Base-by-base conservation (phyloP, 1,140 invertebrate genomes). In the Nephila pilipes region DNA sequence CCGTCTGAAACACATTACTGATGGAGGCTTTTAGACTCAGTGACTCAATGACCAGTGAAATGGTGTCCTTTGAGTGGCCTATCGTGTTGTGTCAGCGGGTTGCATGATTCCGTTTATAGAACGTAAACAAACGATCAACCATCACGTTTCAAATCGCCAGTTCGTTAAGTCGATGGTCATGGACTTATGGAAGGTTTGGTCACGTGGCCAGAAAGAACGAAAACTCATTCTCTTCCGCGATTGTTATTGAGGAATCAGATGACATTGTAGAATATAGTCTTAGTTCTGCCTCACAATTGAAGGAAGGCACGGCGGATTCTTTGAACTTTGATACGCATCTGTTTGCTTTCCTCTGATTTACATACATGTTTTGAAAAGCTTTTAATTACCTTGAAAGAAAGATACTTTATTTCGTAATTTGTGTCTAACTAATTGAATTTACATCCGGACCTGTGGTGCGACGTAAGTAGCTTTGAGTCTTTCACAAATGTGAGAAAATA, bases 31-130 rank as follows among this genome's bases (percentile, higher is more conserved):
- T 36, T 29, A 75, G 69, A 75, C 25, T 38, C 32, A 16, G 18
- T 14, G 29, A 6, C 32, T 18, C 36, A 75, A 75, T 32, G 69
- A 36, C 69, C 69, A 36, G 69, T 32, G 14, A 75, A 75, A 75
- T 16, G 32, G 14, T 75, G 29, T 36, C 80, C 8, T n/a, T 81
- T 85, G 83, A 85, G 83, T 60, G 83, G 57, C 16, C 83, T 36
- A 25, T 38, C 83, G 32, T 85, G 83, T 85, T 85, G 25, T 58
- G 32, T 85, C 83, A 85, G 83, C 83, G 83, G 83, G 83, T 85
- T 29, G 32, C 83, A 8, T 32, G 36, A 18, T 14, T 85, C 57
- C 25, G 58, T 58, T 57, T 60, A 38, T 20, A 75, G 69, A 65
- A 57, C 6, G 38, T 57, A 54, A 46, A 54, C 63, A 85, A 57